Conservation (phyloP, 2,888 invertebrate genomes). For the Carterocephalus palaemon region DNA sequence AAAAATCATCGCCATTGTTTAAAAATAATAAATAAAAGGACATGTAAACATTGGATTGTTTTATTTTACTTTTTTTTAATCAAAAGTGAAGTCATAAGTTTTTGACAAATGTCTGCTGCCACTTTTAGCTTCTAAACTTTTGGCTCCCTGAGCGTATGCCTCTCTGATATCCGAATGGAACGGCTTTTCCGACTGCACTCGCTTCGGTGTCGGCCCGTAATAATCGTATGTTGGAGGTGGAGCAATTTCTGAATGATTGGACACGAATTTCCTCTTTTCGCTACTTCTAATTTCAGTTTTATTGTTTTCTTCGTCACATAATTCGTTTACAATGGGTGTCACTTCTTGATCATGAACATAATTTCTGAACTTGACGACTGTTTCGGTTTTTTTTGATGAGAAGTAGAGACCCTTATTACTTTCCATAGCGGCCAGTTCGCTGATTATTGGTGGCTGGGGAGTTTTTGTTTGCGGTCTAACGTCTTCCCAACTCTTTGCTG, state of each 20-base stretch:
- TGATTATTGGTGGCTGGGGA: slow-evolving; percentile 49
- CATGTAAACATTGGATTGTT: neutral
- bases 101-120: slow-evolving; percentile 52
- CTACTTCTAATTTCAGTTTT: slow-evolving; percentile 28
- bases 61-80: slow-evolving; percentile 36
- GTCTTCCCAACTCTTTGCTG: slow-evolving; percentile 56
- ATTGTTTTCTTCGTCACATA: slow-evolving; percentile 43
- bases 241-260: slow-evolving; percentile 72
- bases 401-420: slow-evolving; percentile 61
- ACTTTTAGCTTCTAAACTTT: slow-evolving; percentile 60
- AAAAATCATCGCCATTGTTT: no score
- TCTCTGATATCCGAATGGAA: slow-evolving; percentile 64
- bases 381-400: slow-evolving; percentile 47
- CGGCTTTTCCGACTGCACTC: slow-evolving; percentile 51
- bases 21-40: no score
- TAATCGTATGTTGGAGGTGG: slow-evolving; percentile 84
- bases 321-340: slow-evolving; percentile 57
- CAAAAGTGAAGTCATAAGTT: slow-evolving; percentile 68
- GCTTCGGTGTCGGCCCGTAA: slow-evolving; percentile 72
- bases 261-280: slow-evolving; percentile 38
- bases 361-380: slow-evolving; percentile 54
- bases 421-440: slow-evolving; percentile 34
- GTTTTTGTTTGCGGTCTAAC: slow-evolving; percentile 51
- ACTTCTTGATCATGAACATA: slow-evolving; percentile 55
- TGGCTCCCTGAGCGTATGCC: slow-evolving; percentile 66